Base-by-base conservation (phyloP, 2,797 vertebrate genomes). In the Neosalanx taihuensis region DNA sequence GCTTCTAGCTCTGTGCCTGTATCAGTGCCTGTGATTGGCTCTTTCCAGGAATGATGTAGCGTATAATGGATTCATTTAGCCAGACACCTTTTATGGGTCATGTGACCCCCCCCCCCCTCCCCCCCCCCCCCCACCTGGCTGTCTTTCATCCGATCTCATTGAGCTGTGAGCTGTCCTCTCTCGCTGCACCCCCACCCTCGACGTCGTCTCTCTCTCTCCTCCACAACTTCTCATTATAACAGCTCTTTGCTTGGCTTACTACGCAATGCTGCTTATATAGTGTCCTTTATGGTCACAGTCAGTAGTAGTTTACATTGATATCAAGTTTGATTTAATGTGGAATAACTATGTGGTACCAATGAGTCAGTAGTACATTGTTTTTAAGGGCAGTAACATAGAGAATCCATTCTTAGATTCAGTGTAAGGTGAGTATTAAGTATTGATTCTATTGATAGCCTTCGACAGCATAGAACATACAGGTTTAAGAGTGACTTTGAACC, bases 1-100 rank as follows among this genome's bases (percentile, higher is more conserved):
- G 84, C 84, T 85, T 88, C 82, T 87, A 88, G 86, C 82, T 88
- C 79, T 82, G 23, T 79, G 86, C 82, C 83, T 85, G 81, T 83
- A 79, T 84, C 64, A 46, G 80, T 83, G 86, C 84, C 78, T 88
- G 84, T 76, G 77, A 89, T 87, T 86, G 79, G 85, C 79, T 74
- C 67, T 70, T 9, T 58, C 23, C 7, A 46, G 41, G 2, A 46
- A 12, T 46, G 7, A 46, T 6, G 41, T 46, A 46, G 7, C 10
- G 9, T 13, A 46, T 46, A 46, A 46, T 13, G 41, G 10, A 3
- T 2, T 41, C 41, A 46, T 46, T 46, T 46, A 46, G 41, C 10
- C 10, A 46, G 41, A 46, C 9, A 12, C 10, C 10, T 46, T 46
- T 46, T 13, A 13, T 46, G 13, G 41, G 61, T 69, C 76, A 63